A percentile compares a stretch with the other conserved stretches of the same genome.
These are phyloP conservation scores for Darevskia mixta DNA, from an alignment of 2,797 vertebrate species.

Conservation along the genomic window DNA sequence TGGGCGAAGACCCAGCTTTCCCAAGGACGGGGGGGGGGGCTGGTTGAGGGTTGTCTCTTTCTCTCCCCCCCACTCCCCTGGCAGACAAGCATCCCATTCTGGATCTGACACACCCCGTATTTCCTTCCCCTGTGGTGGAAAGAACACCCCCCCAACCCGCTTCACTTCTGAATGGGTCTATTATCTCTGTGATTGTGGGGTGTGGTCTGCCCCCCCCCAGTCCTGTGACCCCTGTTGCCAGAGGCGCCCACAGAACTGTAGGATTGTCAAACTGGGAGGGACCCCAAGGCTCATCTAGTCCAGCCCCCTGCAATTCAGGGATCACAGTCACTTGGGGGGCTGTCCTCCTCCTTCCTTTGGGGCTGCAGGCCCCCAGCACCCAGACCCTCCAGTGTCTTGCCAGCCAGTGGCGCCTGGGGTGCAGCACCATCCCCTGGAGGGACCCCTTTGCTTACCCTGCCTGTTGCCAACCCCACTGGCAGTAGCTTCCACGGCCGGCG, in stretches of 20 bases:
- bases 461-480: neutral
- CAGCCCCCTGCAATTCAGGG: no score
- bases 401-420: no score
- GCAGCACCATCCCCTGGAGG: neutral
- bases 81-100: neutral
- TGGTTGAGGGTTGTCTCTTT: neutral
- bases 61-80: no score
- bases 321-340: no score
- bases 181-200: neutral
- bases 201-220: no score
- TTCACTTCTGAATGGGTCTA: neutral
- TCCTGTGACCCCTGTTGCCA: neutral
- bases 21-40: neutral
- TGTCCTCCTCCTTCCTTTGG: no score
- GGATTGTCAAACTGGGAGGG: no score
- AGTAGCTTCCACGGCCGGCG: neutral
- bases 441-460: neutral
- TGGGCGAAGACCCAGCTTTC: neutral
- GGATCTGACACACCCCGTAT: neutral
- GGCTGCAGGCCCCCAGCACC: no score
- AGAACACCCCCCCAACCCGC: no score
- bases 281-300: no score
- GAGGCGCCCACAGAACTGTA: neutral
- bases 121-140: neutral
- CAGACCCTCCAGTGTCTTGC: no score